Percentiles rank a stretch among this genome's conserved stretches.
These are phyloP conservation scores for Rhinoraja longicauda DNA, from an alignment of 2,797 vertebrate species.

Conservation along the genomic window DNA sequence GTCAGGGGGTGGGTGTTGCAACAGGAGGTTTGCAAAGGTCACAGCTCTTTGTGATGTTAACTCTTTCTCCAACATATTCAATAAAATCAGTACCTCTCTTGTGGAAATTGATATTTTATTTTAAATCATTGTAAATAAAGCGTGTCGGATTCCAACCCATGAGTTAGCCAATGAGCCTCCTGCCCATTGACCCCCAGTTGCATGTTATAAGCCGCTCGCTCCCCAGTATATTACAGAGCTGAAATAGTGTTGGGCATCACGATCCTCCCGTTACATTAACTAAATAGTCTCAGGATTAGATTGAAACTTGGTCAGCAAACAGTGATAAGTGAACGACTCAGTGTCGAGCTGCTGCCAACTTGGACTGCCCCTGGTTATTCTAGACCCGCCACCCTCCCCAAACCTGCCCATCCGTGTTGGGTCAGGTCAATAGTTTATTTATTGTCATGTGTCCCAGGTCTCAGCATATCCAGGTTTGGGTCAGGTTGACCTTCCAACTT, in stretches of 20 bases:
- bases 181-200: neutral
- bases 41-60: neutral
- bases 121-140: neutral
- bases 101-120: neutral
- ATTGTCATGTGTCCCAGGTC: too few relatives aligned
- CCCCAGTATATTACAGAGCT: slow-evolving; percentile 8
- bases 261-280: slow-evolving; percentile 49
- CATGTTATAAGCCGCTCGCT: neutral
- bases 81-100: neutral
- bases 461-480: too few relatives aligned
- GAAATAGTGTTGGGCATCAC: slow-evolving; percentile 47
- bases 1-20: neutral
- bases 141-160: neutral
- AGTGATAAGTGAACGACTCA: neutral
- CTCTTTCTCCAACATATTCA: neutral
- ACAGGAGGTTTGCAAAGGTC: neutral
- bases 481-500: too few relatives aligned
- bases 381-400: too few relatives aligned
- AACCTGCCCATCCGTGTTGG: too few relatives aligned
- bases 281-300: neutral
- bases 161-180: too few relatives aligned
- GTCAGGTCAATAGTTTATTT: too few relatives aligned
- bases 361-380: neutral
- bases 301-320: neutral
- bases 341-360: neutral